phyloP scores from a whole-genome alignment of 1,140 invertebrate genomes.

The Heliconius himera region DNA sequence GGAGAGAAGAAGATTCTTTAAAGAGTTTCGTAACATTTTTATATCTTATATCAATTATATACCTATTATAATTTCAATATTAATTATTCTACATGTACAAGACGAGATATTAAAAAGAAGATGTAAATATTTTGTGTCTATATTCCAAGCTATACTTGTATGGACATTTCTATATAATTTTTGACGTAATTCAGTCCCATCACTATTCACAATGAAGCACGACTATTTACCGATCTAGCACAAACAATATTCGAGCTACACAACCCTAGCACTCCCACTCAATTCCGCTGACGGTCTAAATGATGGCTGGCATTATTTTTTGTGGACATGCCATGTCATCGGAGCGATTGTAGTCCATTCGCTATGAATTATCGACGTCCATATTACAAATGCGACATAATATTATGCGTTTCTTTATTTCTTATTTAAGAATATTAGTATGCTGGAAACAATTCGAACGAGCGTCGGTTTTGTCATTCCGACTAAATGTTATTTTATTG shows the following conservation, averaged over 20 bases:
- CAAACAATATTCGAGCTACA: neutral
- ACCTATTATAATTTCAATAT: no score
- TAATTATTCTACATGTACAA: no score
- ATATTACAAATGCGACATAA: slow-evolving; percentile 80
- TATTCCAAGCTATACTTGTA: no score
- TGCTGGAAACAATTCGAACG: slow-evolving; percentile 74
- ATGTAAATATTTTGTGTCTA: no score
- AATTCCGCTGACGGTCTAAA: slow-evolving; percentile 76
- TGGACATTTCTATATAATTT: no score
- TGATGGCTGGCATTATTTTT: slow-evolving; percentile 79
- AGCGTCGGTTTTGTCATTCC: slow-evolving; percentile 79
- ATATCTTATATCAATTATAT: no score
- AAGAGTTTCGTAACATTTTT: no score
- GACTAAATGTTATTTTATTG: slow-evolving; percentile 79
- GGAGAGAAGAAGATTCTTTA: no score
- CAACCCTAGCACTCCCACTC: slow-evolving; percentile 57
- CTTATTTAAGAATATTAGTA: slow-evolving; percentile 81
- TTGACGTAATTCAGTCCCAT: neutral
- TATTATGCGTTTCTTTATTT: slow-evolving; percentile 79
- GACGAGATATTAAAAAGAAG: no score
- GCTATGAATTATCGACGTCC: slow-evolving; percentile 80
- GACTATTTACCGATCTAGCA: neutral
- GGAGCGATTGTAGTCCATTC: slow-evolving; percentile 77
- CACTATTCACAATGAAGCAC: neutral
- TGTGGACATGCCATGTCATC: slow-evolving; percentile 78